Base-by-base conservation (phyloP, 1,140 invertebrate genomes). In the Drosophila aff. region DNA sequence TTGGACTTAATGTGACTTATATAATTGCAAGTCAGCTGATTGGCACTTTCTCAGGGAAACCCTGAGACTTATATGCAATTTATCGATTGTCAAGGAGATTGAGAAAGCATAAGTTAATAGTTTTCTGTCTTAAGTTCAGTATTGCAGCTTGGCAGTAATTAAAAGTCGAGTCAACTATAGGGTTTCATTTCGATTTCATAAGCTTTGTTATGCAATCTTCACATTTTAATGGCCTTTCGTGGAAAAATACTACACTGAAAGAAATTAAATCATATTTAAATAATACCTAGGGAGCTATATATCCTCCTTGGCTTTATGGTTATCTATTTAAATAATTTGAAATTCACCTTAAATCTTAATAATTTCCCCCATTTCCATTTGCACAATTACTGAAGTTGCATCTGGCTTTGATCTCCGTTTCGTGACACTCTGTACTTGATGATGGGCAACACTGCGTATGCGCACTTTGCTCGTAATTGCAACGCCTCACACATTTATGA, bases 21-120 rank as follows among this genome's bases (percentile, higher is more conserved):
- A 79, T 83, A 87, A 87, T 87, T 82, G 76, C 58, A 67, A 44
- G 58, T 31, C 63, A 62, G 57, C 28, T 59, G 76, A 66, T 80
- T 81, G 68, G 38, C 62, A 76, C 76, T 53, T 67, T 59, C 62
- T 46, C 9, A 23, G 33, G 9, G 50, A 38, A 38, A 38, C 36
- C 11, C 36, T 38, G 36, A 38, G 11, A 38, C 11, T 38, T 13
- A 16, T 36, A 53, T 15, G 50, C 28, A 52, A n/a, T 52, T 58
- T 49, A 40, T 10, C 38, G 55, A 49, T 40, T 33, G 36, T 26
- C 4, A 3, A 3, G 44, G 26, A 40, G 31, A 33, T 66, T 10
- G 13, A 28, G 2, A 15, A 50, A 55, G 28, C 26, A 33, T 0
- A 36, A 40, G 31, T 46, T 47, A 67, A 64, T 46, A 46, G 26